A percentile compares a stretch with the other conserved stretches of the same genome.
Conservation (phyloP, 2,888 invertebrate species). For the Drosophila monieri region DNA sequence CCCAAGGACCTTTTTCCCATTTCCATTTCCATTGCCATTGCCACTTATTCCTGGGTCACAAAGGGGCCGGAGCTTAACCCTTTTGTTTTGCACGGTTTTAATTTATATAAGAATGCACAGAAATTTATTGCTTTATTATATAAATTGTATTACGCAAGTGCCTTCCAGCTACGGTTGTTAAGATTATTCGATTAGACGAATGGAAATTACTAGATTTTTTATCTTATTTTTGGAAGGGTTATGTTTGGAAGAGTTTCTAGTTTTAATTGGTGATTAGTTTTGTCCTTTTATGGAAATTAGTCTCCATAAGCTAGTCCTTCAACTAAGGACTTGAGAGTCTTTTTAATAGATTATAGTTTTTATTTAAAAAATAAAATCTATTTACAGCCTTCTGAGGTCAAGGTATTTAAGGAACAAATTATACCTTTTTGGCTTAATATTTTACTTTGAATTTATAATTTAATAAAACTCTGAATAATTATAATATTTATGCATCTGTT, state of each 20-base stretch:
- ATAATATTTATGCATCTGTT: too few species aligned
- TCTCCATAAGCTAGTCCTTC: too few species aligned
- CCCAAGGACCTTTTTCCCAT: slow-evolving; percentile 6
- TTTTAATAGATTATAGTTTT: too few species aligned
- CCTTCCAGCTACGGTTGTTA: slow-evolving; percentile 22
- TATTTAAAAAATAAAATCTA: too few species aligned
- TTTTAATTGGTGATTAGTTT: background rate
- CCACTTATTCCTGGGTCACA: slow-evolving; percentile 30
- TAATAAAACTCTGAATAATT: too few species aligned
- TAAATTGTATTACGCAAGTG: slow-evolving; percentile 51
- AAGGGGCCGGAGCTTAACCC: slow-evolving; percentile 53
- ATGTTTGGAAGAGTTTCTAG: background rate
- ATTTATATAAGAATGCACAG: slow-evolving; percentile 63
- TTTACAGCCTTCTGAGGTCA: too few species aligned
- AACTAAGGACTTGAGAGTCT: too few species aligned
- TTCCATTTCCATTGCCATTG: slow-evolving; percentile 16
- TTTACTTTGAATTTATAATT: too few species aligned
- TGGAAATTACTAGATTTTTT: slow-evolving; percentile 7
- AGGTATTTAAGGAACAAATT: too few species aligned
- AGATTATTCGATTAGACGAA: slow-evolving; percentile 32
- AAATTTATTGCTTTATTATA: slow-evolving; percentile 76
- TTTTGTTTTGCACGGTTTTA: slow-evolving; percentile 67
- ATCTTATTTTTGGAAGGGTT: slow-evolving; percentile 7
- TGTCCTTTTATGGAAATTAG: background rate
- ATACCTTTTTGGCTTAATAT: too few species aligned